A percentile compares a stretch with the other conserved stretches of the same genome.
Conservation (phyloP, 2,797 vertebrate genomes). For the Acanthis flammea region DNA sequence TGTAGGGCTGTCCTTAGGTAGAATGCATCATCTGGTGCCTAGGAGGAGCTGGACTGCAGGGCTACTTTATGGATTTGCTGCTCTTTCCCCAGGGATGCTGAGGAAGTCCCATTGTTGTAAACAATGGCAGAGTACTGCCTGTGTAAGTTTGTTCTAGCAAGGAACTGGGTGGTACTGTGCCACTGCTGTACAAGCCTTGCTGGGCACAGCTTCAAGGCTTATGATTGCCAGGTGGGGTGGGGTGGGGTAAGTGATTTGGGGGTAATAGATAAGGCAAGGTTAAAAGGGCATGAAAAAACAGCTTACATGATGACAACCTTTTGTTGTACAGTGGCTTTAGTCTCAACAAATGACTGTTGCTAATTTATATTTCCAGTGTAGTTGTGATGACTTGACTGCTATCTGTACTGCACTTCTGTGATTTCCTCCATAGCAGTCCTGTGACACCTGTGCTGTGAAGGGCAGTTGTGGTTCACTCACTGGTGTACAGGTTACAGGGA, state of each 20-base stretch:
- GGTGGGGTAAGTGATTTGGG: neutral
- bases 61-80: neutral
- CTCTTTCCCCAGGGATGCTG: neutral
- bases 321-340: neutral
- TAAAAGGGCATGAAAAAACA: neutral
- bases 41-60: neutral
- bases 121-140: neutral
- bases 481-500: neutral
- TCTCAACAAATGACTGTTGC: neutral
- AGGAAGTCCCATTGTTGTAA: constrained; percentile 16
- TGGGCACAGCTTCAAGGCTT: neutral
- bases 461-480: neutral
- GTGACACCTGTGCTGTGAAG: neutral
- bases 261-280: neutral
- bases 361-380: neutral
- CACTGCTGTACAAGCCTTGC: neutral
- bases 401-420: neutral
- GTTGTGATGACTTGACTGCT: neutral
- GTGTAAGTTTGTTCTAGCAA: neutral
- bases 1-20: neutral
- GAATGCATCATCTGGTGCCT: neutral
- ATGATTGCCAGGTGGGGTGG: accelerated
- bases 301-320: neutral
- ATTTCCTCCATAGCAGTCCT: neutral
- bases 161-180: neutral